phyloP scores from a whole-genome alignment of 2,888 invertebrate species.

The Dione juno region DNA sequence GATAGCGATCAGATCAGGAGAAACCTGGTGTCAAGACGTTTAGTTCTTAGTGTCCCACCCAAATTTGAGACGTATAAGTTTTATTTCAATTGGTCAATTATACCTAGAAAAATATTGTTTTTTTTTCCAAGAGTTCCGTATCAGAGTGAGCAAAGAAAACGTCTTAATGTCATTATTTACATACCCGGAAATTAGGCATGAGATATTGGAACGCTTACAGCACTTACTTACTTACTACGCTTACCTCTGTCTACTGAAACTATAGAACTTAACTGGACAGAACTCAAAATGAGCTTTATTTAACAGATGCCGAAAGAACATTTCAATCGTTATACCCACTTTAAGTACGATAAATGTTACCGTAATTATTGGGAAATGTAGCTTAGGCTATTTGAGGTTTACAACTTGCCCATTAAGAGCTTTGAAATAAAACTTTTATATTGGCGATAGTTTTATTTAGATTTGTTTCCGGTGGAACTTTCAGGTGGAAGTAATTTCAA shows the following conservation, averaged over 20 bases:
- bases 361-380: slow-evolving; percentile 8
- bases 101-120: no score
- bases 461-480: background rate
- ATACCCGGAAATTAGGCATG: no score
- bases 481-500: background rate
- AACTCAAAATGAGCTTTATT: background rate
- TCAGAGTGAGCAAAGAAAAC: no score
- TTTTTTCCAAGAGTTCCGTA: no score
- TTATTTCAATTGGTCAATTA: no score
- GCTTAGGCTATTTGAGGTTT: slow-evolving; percentile 19
- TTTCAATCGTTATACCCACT: background rate
- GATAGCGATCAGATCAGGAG: no score
- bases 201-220: no score
- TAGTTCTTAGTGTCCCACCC: no score
- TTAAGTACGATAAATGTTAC: background rate
- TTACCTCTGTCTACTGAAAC: background rate
- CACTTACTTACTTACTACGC: no score
- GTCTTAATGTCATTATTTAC: no score
- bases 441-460: slow-evolving; percentile 26
- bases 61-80: no score
- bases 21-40: no score
- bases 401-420: slow-evolving; percentile 37
- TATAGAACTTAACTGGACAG: background rate
- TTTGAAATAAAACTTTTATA: slow-evolving; percentile 35
- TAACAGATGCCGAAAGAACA: background rate